Evolutionary conservation across 2,113 vertebrate genomes (phyloP).

Genomic region (Ciconia boyciana): DNA sequence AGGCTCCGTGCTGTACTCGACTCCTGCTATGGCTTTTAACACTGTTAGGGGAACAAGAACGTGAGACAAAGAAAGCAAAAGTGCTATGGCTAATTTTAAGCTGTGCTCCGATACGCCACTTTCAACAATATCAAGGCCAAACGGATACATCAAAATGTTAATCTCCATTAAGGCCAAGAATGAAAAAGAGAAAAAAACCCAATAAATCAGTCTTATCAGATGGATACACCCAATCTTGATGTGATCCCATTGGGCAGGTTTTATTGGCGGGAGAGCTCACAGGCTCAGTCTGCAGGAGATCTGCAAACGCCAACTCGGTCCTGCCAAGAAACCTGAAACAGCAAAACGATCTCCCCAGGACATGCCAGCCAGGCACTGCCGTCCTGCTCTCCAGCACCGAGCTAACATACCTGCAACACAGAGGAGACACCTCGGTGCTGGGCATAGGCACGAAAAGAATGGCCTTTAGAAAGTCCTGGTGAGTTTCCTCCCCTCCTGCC

Average conservation of each 20-base stretch:
- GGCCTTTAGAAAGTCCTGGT: fast-evolving
- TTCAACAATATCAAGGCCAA: background rate
- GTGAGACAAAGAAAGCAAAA: background rate
- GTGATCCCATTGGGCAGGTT: fast-evolving
- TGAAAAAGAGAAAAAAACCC: background rate
- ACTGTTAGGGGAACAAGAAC: background rate
- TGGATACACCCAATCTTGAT: background rate
- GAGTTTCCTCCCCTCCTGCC: background rate
- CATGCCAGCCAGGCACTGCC: background rate
- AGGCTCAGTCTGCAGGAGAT: background rate
- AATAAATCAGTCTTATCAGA: background rate
- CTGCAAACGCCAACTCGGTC: background rate
- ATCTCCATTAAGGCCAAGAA: background rate
- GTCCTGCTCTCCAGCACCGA: background rate
- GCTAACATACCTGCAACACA: background rate
- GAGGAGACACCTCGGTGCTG: background rate
- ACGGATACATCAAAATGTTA: background rate
- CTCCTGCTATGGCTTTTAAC: background rate
- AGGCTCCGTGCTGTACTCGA: fast-evolving
- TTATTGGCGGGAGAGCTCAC: background rate
- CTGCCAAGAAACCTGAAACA: background rate
- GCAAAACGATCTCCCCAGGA: background rate
- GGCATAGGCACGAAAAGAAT: fast-evolving
- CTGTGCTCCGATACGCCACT: background rate
- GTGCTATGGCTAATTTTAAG: background rate